Percentiles rank a stretch among this genome's conserved stretches.
phyloP scores from a whole-genome alignment of 2,797 vertebrate species.

The Xerus rutilus region DNA sequence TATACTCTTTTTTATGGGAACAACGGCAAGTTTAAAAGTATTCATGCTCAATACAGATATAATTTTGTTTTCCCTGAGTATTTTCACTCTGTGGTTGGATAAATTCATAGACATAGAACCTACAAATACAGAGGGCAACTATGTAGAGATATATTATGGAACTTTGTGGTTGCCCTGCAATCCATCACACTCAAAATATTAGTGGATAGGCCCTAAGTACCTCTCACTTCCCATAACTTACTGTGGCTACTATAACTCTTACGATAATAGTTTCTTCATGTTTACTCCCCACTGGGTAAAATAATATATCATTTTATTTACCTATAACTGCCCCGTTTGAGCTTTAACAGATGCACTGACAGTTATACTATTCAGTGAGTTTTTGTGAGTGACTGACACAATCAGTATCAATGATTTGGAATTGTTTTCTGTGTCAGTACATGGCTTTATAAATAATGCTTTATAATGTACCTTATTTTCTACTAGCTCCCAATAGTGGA shows the following conservation, averaged over 20 bases:
- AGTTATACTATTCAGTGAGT: background rate
- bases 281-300: background rate
- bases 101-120: background rate
- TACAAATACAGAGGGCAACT: background rate
- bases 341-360: background rate
- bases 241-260: background rate
- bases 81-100: background rate
- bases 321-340: conserved; percentile 6
- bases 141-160: background rate
- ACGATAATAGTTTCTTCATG: background rate
- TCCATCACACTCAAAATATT: background rate
- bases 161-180: background rate
- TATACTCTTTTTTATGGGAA: background rate
- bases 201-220: background rate
- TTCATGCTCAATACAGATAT: background rate
- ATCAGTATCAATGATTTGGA: conserved; percentile 48
- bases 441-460: conserved; percentile 52
- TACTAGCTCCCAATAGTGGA: conserved; percentile 3
- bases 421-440: conserved; percentile 15
- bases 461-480: conserved; percentile 13
- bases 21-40: background rate
- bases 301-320: conserved; percentile 28
- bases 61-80: background rate
- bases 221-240: background rate
- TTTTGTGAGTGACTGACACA: conserved; percentile 15